These are phyloP conservation scores for Cavia aperea DNA, from an alignment of 2,113 vertebrate species.

Conservation along the genomic window DNA sequence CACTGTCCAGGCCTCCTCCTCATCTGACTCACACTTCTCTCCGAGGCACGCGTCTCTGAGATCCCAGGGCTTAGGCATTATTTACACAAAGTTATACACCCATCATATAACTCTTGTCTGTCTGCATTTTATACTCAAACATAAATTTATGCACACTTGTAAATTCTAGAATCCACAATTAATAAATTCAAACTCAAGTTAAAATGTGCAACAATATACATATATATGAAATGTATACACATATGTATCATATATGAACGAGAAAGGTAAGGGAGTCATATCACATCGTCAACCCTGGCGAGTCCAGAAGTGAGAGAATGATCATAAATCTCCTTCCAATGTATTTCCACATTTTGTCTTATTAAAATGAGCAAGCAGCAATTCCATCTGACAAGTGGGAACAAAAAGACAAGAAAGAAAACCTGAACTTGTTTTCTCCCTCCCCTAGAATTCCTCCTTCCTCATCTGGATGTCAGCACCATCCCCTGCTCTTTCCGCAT, in stretches of 20 bases:
- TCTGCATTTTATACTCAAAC: neutral
- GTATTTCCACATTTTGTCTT: neutral
- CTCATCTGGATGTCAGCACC: neutral
- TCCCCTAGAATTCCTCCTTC: neutral
- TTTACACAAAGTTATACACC: neutral
- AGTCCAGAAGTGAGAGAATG: neutral
- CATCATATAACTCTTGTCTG: neutral
- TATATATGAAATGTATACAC: neutral
- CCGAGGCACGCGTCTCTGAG: neutral
- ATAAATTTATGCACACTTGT: neutral
- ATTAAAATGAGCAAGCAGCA: neutral
- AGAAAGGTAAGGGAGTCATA: neutral
- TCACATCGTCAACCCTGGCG: neutral
- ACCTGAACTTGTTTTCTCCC: neutral
- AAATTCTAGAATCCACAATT: constrained; percentile 12
- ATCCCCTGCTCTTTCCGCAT: rapidly evolving
- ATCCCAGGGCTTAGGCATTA: neutral
- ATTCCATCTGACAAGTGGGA: constrained; percentile 15
- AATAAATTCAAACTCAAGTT: neutral
- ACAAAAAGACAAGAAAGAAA: neutral
- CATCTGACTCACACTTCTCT: neutral
- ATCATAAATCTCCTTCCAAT: neutral
- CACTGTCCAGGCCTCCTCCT: neutral
- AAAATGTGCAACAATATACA: neutral
- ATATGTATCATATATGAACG: neutral